A percentile compares a stretch with the other conserved stretches of the same genome.
phyloP scores from a whole-genome alignment of 2,113 vertebrate species.

The Pantherophis guttatus region DNA sequence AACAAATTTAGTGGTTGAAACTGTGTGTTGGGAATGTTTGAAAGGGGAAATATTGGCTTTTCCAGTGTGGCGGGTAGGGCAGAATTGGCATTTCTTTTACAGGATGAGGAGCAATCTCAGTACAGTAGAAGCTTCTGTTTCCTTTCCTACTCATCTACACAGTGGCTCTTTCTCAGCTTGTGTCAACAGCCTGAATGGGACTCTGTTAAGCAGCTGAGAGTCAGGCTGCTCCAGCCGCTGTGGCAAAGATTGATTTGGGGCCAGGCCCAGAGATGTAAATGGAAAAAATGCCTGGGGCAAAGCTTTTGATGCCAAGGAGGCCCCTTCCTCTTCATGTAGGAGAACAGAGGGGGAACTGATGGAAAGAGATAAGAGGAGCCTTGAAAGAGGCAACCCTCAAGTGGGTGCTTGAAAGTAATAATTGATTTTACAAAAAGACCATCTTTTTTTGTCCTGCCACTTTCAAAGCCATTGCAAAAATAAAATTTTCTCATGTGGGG shows the following conservation, averaged over 20 bases:
- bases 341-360: not conserved
- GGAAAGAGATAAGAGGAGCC: not conserved
- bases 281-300: constrained; percentile 8
- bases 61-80: constrained; percentile 4
- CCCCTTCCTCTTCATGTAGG: not conserved
- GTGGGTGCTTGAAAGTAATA: not conserved
- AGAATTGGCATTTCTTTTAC: not conserved
- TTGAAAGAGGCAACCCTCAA: not conserved
- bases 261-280: constrained; percentile 11
- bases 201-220: constrained; percentile 48
- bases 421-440: not conserved
- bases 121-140: constrained; percentile 7
- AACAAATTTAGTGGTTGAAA: not conserved
- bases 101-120: not conserved
- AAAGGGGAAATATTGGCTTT: constrained; percentile 23
- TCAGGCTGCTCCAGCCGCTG: not conserved
- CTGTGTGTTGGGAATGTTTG: not conserved
- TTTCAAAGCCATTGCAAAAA: not conserved
- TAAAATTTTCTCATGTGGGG: not conserved
- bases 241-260: not conserved
- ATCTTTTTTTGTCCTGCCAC: not conserved
- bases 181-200: constrained; percentile 34
- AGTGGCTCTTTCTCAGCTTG: not conserved
- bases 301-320: not conserved
- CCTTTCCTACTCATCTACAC: constrained; percentile 19